Base-by-base conservation (phyloP, 2,888 invertebrate genomes). In the Leptothorax acervorum region DNA sequence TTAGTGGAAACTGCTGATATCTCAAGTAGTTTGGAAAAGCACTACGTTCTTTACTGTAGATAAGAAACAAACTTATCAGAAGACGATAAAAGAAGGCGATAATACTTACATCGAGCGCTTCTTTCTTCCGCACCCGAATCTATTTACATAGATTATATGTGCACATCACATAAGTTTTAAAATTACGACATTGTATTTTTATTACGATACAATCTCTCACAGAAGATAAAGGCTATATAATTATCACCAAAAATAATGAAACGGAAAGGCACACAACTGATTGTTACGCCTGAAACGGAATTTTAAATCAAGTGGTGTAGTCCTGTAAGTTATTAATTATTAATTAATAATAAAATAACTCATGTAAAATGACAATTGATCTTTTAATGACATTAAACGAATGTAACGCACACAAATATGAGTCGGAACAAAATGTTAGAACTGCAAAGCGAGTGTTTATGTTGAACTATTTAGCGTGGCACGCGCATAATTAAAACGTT, bases 401-500 rank as follows among this genome's bases (percentile, higher is more conserved):
- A 73, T 39, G 48, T 71, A 62, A 81, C 4, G 71, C 60, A 62
- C 8, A 45, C 60, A 60, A 35, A 79, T 79, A 71, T 35, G 31
- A 55, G 42, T 60, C 45, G 60, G 60, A 71, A 71, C 79, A 60
- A 79, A 79, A 79, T 35, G 23, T 79, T 79, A 79, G 71, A 60
- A 71, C n/a, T 57, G 70, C 15, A 48, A 70, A 60, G 45, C 39
- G 71, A n/a, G 18, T 60, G 35, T 78, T 57, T 70, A 60, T 48
- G 57, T 48, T 48, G 23, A 68, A 78, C 78, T 79, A 79, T 79
- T 79, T 70, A 71, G 71, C 79, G 23, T 18, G 57, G 71, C 35
- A 60, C 71, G 71, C 79, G 71, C 79, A 79, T 79, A 79, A 79
- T 79, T 79, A 79, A 79, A 79, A 79, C 60, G 57, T 79, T 71